Evolutionary conservation across 2,113 vertebrate genomes (phyloP).

Genomic region (Gnathonemus echidnorhynchus): DNA sequence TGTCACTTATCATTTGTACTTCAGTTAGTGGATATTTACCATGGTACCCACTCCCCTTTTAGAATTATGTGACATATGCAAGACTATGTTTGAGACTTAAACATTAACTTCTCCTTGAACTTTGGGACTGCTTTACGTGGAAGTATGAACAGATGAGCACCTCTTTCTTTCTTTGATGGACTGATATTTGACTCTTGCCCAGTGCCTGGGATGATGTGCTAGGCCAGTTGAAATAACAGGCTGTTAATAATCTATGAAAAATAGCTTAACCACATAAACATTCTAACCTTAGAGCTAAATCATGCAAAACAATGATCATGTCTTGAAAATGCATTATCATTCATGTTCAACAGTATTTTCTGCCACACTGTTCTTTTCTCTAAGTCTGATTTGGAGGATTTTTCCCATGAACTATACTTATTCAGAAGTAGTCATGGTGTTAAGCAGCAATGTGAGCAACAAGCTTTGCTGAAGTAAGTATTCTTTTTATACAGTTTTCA

Average conservation of each 20-base stretch:
- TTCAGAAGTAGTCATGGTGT: background rate
- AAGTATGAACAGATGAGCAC: background rate
- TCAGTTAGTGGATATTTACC: background rate
- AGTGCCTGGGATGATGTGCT: background rate
- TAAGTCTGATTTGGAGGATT: background rate
- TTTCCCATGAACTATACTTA: background rate
- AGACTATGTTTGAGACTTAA: background rate
- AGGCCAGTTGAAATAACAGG: background rate
- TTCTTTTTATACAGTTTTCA: background rate
- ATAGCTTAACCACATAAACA: background rate
- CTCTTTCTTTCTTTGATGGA: background rate
- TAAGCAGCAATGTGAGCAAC: background rate
- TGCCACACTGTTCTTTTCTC: background rate
- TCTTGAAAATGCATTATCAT: background rate
- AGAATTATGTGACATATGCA: background rate
- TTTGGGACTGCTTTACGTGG: background rate
- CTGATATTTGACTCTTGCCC: background rate
- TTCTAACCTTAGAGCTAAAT: background rate
- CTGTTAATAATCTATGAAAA: background rate
- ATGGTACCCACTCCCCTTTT: background rate
- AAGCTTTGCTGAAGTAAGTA: background rate
- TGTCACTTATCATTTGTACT: background rate
- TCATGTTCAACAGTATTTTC: background rate
- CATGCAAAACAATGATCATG: background rate
- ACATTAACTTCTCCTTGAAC: background rate